Evolutionary conservation across 2,797 vertebrate genomes (phyloP).

Genomic region (Myotis myotis): DNA sequence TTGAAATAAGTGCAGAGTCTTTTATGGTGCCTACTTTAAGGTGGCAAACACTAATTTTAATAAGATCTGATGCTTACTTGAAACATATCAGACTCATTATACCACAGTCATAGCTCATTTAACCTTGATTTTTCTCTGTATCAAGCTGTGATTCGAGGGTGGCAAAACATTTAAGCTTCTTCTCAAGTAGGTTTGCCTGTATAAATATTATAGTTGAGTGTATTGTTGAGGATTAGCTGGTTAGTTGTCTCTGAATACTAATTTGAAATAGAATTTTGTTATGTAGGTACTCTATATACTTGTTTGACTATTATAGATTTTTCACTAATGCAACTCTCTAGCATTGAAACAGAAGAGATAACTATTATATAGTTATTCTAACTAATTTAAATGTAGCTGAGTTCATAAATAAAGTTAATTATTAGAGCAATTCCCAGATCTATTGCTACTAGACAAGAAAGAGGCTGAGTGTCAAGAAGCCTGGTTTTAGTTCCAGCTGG

Average conservation of each 20-base stretch:
- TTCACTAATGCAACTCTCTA: background rate
- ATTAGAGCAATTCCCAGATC: background rate
- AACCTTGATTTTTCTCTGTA: background rate
- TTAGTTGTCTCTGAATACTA: background rate
- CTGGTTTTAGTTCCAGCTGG: background rate
- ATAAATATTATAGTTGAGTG: background rate
- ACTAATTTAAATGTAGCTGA: background rate
- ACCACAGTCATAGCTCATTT: background rate
- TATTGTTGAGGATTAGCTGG: background rate
- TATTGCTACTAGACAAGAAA: background rate
- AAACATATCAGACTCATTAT: background rate
- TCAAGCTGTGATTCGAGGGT: background rate
- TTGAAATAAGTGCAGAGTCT: background rate
- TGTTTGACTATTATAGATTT: background rate
- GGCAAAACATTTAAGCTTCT: background rate
- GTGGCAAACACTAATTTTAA: background rate
- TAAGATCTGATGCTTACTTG: background rate
- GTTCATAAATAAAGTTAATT: background rate
- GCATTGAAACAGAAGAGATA: background rate
- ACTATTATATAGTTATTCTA: background rate
- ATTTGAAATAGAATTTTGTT: constrained; percentile 24
- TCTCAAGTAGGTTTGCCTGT: background rate
- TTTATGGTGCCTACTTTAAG: background rate
- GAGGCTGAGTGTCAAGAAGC: background rate
- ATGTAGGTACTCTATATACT: background rate